Conservation (phyloP, 2,888 invertebrate genomes). For the Ophion costatus region DNA sequence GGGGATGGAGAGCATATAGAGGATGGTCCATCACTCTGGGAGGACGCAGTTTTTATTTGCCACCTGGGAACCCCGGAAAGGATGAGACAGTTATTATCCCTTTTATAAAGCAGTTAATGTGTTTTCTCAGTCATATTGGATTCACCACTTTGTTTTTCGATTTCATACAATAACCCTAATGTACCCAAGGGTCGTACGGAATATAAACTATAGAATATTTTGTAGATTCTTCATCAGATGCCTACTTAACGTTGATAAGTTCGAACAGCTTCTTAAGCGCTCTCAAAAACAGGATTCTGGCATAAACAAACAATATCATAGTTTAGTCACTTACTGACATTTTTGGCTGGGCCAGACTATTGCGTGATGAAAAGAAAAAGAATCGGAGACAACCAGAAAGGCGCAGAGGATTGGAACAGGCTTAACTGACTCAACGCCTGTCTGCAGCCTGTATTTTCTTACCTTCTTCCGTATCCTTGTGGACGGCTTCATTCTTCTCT, state of each 20-base stretch:
- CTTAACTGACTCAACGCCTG: conserved; percentile 45
- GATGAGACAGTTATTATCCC: conserved; percentile 12
- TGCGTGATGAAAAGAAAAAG: neutral
- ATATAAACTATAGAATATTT: conserved; percentile 1
- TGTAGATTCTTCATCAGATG: conserved; percentile 1
- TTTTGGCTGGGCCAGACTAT: too few relatives aligned
- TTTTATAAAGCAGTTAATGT: conserved; percentile 44
- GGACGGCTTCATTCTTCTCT: conserved; percentile 34
- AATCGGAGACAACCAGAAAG: neutral
- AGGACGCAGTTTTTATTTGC: conserved; percentile 39
- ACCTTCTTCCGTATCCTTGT: conserved; percentile 18
- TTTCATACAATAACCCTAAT: neutral
- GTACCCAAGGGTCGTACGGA: neutral
- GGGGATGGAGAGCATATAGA: neutral
- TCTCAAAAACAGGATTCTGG: neutral
- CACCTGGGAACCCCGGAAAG: conserved; percentile 21
- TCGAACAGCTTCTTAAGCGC: conserved; percentile 12
- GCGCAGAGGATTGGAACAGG: neutral
- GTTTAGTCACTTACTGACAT: too few relatives aligned
- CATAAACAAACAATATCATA: neutral
- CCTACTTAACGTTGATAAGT: conserved; percentile 40
- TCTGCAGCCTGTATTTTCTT: conserved; percentile 50
- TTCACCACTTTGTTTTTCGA: conserved; percentile 2
- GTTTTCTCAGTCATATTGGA: neutral
- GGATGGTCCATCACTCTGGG: conserved; percentile 1